Evolutionary conservation across 2,113 vertebrate species (phyloP), one percentile per base, ranked within the genome.

Genomic region (Lipophrys pholis): DNA sequence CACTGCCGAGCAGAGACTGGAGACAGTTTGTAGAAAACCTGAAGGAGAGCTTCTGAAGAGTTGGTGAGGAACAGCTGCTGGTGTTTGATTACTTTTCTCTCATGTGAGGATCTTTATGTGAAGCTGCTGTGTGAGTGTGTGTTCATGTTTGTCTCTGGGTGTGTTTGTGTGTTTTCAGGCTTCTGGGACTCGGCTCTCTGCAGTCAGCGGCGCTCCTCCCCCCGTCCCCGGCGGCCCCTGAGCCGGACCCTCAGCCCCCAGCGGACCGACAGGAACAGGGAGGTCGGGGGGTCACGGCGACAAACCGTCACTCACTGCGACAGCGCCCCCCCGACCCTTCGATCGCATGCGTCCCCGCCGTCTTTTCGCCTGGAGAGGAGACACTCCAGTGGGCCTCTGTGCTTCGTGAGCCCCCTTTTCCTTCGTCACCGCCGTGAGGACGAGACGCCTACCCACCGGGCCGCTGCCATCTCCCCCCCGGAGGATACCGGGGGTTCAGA

Each of bases 321-420:
- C 89, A 95, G 95, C 66, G 94, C 95, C 48, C 96, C 96, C 78
- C 94, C 95, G 0, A 89, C 90, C 87, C 93, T 96, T 78, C 93
- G 90, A 55, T 92, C 94, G 69, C 86, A 90, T 71, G 90, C 91
- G 64, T 66, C 93, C 90, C 0, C 95, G 87, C 30, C 93, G 74
- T 91, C 93, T 65, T 94, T 93, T 0, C 93, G 93, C 76, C 89
- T 93, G 87, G 94, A 96, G 90, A 94, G 93, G 36, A 90, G 94
- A 90, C 94, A 94, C 85, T 94, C 94, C 90, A 95, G 94, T 11
- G 93, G 94, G 73, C 95, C 97, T 0, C 89, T 97, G 84, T 98
- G 96, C 87, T 97, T 97, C n/a, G 93, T 97, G 80, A 97, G 96
- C 88, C 97, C 97, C 1, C 94, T 97, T 48, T 98, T 97, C 84